Evolutionary conservation across 2,113 vertebrate genomes (phyloP), one percentile per base, ranked within the genome.

Genomic region (Abramis brama): DNA sequence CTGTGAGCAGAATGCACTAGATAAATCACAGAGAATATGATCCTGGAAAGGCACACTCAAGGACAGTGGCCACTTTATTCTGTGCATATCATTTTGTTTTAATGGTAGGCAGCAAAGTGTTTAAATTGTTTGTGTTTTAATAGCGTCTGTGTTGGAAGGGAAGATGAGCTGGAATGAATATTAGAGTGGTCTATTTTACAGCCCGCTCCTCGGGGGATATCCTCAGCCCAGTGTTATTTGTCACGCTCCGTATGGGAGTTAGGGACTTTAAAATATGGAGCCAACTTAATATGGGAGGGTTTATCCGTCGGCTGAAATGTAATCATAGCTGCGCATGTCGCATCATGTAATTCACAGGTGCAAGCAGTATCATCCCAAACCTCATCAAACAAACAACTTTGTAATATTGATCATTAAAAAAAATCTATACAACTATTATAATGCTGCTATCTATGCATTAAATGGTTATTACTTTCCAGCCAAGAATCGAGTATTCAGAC

Each of bases 41-140:
- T 64, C 52, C 59, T 9, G 36, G 64, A 64, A 74, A 79, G 76
- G 19, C 25, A 74, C 81, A 71, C 47, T 86, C 64, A 86, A 79
- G 78, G 57, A 76, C 79, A 73, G 59, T 11, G n/a, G 39, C 4
- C 33, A 33, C 25, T 86, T 86, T 66, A 88, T 60, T 55, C 70
- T 5, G 11, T 19, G 45, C 62, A 60, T 83, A 74, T 79, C 30
- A 57, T 86, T 88, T 80, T 79, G 47, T 50, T 76, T 79, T 64
- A 74, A 84, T 39, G 62, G 30, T 57, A 60, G 64, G 74, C 25
- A 13, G 77, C 43, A 45, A 66, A 84, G 68, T 52, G 33, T 84
- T 86, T 66, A 30, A 84, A 83, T 5, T 75, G 68, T 64, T 86
- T 86, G 76, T 33, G 64, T 86, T 88, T 88, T 79, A 84, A 79